These are phyloP conservation scores for Sarcophaga subvicina DNA, from an alignment of 2,888 invertebrate species.

Conservation along the genomic window DNA sequence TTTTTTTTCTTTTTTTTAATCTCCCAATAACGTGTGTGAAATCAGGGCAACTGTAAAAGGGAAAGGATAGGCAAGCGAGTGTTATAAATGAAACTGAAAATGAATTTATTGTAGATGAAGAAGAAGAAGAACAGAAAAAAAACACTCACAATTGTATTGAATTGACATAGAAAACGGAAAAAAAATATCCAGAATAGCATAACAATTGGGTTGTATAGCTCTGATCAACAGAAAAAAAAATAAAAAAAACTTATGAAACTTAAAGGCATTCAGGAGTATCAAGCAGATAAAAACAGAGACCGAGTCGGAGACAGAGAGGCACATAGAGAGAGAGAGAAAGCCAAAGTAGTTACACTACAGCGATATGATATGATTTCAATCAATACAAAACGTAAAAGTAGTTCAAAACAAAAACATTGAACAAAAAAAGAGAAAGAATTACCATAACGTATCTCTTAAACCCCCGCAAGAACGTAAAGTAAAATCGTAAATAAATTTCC, in stretches of 20 bases:
- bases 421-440: slow-evolving; percentile 24
- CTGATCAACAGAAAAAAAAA: background rate
- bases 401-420: slow-evolving; percentile 37
- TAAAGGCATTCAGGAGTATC: background rate
- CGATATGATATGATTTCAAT: no score
- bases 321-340: no score
- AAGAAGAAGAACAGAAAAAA: slow-evolving; percentile 3
- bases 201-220: slow-evolving; percentile 44
- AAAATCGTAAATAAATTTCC: background rate
- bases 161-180: background rate
- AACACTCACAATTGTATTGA: slow-evolving; percentile 12
- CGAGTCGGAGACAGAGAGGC: no score
- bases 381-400: slow-evolving; percentile 33
- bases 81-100: slow-evolving; percentile 51
- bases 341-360: no score
- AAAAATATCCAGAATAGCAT: background rate
- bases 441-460: slow-evolving; percentile 29
- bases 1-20: background rate
- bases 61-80: background rate
- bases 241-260: no score
- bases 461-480: slow-evolving; percentile 2
- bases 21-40: background rate
- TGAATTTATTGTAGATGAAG: slow-evolving; percentile 30
- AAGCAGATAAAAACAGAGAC: background rate
- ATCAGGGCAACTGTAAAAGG: background rate